These are phyloP conservation scores for Electrona antarctica DNA, from an alignment of 2,113 vertebrate genomes.

Conservation along the genomic window DNA sequence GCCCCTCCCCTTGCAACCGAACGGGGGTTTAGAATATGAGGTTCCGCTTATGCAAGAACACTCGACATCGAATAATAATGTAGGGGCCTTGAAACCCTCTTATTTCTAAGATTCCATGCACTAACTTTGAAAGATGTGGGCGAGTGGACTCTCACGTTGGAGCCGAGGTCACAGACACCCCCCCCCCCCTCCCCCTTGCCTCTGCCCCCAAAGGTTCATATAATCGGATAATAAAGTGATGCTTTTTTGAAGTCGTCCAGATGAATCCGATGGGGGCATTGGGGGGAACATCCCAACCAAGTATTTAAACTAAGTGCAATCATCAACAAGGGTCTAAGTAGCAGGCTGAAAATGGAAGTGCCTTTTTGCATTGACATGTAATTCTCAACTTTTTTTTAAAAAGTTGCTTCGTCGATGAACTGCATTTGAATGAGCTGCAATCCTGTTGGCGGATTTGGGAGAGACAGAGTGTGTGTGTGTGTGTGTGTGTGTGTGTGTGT, in stretches of 20 bases:
- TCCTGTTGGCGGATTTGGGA: slow-evolving; percentile 70
- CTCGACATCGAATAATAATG: slow-evolving; percentile 80
- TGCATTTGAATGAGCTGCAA: slow-evolving; percentile 44
- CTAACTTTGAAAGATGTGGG: slow-evolving; percentile 26
- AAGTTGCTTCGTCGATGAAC: slow-evolving; percentile 24
- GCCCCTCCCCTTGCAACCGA: slow-evolving; percentile 43
- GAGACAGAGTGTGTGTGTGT: slow-evolving; percentile 14
- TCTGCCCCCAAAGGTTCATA: slow-evolving; percentile 15
- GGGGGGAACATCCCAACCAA: slow-evolving; percentile 32
- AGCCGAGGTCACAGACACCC: slow-evolving; percentile 8
- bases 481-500: background rate
- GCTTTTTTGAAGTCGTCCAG: slow-evolving; percentile 37
- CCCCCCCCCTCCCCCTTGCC: slow-evolving; percentile 1
- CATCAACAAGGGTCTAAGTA: slow-evolving; percentile 48
- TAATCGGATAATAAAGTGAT: slow-evolving; percentile 24
- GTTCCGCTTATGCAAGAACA: slow-evolving; percentile 84
- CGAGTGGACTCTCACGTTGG: background rate
- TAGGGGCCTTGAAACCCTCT: slow-evolving; percentile 80
- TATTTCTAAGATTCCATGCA: slow-evolving; percentile 78
- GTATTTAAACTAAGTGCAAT: slow-evolving; percentile 74
- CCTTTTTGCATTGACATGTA: slow-evolving; percentile 63
- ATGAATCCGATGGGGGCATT: slow-evolving; percentile 16
- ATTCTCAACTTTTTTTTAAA: slow-evolving; percentile 34
- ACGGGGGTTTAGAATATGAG: slow-evolving; percentile 77
- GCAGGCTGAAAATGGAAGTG: slow-evolving; percentile 60